Evolutionary conservation across 2,797 vertebrate species (phyloP).

Genomic region (Bradypodion pumilum): DNA sequence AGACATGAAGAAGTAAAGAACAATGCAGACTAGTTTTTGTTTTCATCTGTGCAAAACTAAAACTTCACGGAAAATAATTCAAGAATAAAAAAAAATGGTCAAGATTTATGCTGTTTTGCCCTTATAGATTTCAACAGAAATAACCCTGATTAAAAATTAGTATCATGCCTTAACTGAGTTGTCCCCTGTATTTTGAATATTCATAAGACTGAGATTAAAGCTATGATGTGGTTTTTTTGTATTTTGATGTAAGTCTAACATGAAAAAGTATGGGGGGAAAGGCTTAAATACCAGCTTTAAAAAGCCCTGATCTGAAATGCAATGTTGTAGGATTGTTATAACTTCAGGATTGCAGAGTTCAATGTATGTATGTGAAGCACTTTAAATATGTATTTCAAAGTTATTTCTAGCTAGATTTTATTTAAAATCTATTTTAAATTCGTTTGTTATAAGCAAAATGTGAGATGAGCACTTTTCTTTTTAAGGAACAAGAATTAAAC

Average conservation of each 20-base stretch:
- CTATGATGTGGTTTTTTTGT: conserved; percentile 37
- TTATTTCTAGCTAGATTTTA: background rate
- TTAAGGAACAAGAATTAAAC: background rate
- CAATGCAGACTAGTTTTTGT: conserved; percentile 26
- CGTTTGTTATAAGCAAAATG: background rate
- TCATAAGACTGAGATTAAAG: background rate
- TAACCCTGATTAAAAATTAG: background rate
- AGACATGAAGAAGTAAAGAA: conserved; percentile 55
- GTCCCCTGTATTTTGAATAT: conserved; percentile 33
- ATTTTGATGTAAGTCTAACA: conserved; percentile 23
- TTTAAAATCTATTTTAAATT: no score
- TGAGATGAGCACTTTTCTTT: background rate
- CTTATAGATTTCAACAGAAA: background rate
- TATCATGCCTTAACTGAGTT: background rate
- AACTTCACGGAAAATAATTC: conserved; percentile 10
- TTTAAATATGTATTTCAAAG: background rate
- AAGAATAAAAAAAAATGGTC: background rate
- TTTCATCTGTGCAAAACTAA: rapidly evolving
- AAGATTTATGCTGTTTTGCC: background rate
- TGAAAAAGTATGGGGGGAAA: no score
- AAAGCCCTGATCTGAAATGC: conserved; percentile 9
- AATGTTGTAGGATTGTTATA: background rate
- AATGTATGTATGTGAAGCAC: background rate
- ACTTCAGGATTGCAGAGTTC: background rate
- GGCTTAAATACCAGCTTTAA: conserved; percentile 4